phyloP scores from a whole-genome alignment of 2,113 vertebrate species.

The Xiphophorus hellerii region DNA sequence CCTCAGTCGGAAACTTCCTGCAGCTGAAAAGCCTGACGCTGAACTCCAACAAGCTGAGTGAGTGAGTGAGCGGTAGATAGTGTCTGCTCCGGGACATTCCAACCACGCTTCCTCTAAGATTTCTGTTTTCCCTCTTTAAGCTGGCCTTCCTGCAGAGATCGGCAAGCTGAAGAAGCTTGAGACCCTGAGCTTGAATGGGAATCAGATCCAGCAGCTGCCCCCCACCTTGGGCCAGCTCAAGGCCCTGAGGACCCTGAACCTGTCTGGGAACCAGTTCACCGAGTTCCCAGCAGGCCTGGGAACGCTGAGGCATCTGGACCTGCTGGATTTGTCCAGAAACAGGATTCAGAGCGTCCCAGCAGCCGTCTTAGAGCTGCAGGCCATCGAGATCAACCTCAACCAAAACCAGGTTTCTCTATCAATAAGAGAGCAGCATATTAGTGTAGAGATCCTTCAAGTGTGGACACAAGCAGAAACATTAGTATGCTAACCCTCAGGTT shows the following conservation, averaged over 20 bases:
- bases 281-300: constrained; percentile 88
- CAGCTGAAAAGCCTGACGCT: constrained; percentile 91
- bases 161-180: constrained; percentile 95
- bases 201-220: constrained; percentile 87
- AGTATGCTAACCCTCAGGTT: no score
- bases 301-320: constrained; percentile 87
- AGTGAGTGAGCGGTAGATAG: constrained; percentile 41
- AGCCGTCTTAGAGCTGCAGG: constrained; percentile 88
- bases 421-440: no score
- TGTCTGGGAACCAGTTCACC: constrained; percentile 89
- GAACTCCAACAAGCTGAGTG: constrained; percentile 92
- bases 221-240: constrained; percentile 85
- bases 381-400: constrained; percentile 97
- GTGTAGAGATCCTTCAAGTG: no score
- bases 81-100: neutral
- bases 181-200: constrained; percentile 87
- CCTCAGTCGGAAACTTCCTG: constrained; percentile 87
- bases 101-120: neutral
- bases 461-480: no score
- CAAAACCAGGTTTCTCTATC: constrained; percentile 90
- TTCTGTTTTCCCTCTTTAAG: constrained; percentile 49
- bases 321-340: constrained; percentile 94
- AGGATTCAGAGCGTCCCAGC: constrained; percentile 88
- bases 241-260: constrained; percentile 88
- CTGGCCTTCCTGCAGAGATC: constrained; percentile 86